Conservation (phyloP, 1,140 invertebrate genomes). For the Danaus plexippus region DNA sequence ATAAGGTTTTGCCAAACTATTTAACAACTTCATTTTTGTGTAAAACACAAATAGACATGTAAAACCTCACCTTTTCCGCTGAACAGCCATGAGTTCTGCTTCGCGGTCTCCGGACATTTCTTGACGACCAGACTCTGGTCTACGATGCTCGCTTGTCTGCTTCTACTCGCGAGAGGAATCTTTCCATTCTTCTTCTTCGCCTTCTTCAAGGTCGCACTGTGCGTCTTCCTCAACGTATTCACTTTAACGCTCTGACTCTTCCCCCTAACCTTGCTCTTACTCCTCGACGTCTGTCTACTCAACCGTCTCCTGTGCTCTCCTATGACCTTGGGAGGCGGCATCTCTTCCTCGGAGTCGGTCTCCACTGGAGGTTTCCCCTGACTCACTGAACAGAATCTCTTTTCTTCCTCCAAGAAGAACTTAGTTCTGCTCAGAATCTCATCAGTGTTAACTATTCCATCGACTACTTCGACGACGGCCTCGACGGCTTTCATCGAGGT, state of each 20-base stretch:
- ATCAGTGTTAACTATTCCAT: conserved; percentile 37
- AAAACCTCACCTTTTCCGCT: too few relatives aligned
- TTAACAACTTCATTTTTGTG: too few relatives aligned
- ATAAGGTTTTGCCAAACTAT: too few relatives aligned
- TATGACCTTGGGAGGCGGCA: conserved; percentile 45
- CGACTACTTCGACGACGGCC: conserved; percentile 49
- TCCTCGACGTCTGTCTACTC: conserved; percentile 61
- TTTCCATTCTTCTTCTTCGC: too few relatives aligned
- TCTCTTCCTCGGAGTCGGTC: conserved; percentile 58
- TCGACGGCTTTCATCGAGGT: conserved; percentile 54
- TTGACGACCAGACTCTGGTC: too few relatives aligned
- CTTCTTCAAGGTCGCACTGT: too few relatives aligned
- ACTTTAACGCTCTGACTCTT: conserved; percentile 61
- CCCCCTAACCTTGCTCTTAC: conserved; percentile 61
- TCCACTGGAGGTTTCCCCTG: conserved; percentile 41
- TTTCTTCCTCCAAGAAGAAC: conserved; percentile 61
- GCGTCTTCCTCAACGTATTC: conserved; percentile 55
- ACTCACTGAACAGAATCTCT: conserved; percentile 36
- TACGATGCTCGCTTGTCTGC: too few relatives aligned
- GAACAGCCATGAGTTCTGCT: too few relatives aligned
- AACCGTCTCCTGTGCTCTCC: conserved; percentile 58
- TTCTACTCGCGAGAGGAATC: too few relatives aligned
- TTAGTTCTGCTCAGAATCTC: conserved; percentile 57
- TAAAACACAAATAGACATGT: too few relatives aligned
- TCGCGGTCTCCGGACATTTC: too few relatives aligned